Conservation (phyloP, 1,140 invertebrate species). For the Protaetia brevitarsis region DNA sequence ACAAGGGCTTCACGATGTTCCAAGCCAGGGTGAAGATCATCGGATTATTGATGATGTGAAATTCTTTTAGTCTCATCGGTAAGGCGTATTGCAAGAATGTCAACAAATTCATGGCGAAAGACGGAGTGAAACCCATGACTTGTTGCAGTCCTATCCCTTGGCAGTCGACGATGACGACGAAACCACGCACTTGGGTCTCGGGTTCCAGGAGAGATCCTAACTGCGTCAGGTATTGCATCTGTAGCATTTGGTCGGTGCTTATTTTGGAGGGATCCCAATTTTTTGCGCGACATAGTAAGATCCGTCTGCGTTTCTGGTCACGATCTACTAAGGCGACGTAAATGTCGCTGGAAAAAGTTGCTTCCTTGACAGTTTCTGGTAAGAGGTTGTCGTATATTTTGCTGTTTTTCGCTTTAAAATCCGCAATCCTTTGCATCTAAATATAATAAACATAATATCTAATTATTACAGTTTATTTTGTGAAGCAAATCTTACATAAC, state of each 20-base stretch:
- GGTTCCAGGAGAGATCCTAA: constrained; percentile 66
- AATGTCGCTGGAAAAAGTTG: constrained; percentile 64
- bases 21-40: constrained; percentile 83
- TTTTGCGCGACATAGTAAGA: constrained; percentile 28
- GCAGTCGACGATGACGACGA: constrained; percentile 74
- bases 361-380: constrained; percentile 61
- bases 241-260: constrained; percentile 65
- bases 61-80: constrained; percentile 79
- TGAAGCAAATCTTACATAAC: constrained; percentile 54
- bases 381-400: constrained; percentile 59
- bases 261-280: constrained; percentile 67
- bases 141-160: constrained; percentile 69
- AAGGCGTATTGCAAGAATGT: constrained; percentile 81
- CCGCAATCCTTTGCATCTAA: constrained; percentile 69
- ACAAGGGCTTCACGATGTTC: constrained; percentile 80
- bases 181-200: constrained; percentile 66
- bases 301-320: constrained; percentile 42
- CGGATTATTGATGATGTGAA: constrained; percentile 85
- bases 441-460: neutral
- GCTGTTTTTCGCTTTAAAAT: constrained; percentile 69
- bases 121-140: constrained; percentile 61
- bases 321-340: constrained; percentile 58
- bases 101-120: constrained; percentile 67
- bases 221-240: constrained; percentile 71
- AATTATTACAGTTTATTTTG: neutral